Evolutionary conservation across 2,888 invertebrate species (phyloP), one percentile per base, ranked within the genome.

Genomic region (Noctua fimbriata): DNA sequence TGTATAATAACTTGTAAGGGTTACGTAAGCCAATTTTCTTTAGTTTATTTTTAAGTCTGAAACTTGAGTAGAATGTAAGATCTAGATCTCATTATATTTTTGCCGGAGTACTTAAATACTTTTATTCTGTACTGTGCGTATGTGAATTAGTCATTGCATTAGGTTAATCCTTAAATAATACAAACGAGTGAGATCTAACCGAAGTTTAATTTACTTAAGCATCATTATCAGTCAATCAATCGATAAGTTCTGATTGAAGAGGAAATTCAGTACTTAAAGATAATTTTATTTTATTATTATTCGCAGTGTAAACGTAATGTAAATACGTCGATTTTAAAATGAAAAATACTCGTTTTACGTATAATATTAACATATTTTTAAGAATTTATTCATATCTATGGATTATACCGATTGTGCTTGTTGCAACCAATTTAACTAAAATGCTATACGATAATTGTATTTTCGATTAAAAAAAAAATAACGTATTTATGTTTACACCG

Each of bases 161-260:
- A 76, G 18, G 32, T 82, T 82, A 73, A 12, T 80, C 12, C 21
- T 67, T 52, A 69, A 67, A 83, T 63, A 14, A 74, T 77, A 81
- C 66, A 80, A 18, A 28, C 69, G 52, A 77, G 78, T 63, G 60
- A 83, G 60, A 83, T 52, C 28, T 21, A 32, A 77, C 24, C 28
- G 32, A 12, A 28, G 21, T 76, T 80, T 80, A 0, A 60, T 83
- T 80, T 24, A 55, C 28, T 28, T 28, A 55, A 10, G 14, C n/a
- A 21, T 41, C 1, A 32, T 28, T 58, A n/a, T 41, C n/a, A 7
- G 18, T 21, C 41, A 16, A 28, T 28, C 49, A 73, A 41, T 41
- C 28, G n/a, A 36, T 73, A 21, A 14, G n/a, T 73, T 49, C 5
- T 36, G 3, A 49, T n/a, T 73, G n/a, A 21, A 41, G 7, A n/a